phyloP scores from a whole-genome alignment of 2,113 vertebrate species.

The Propithecus coquereli region DNA sequence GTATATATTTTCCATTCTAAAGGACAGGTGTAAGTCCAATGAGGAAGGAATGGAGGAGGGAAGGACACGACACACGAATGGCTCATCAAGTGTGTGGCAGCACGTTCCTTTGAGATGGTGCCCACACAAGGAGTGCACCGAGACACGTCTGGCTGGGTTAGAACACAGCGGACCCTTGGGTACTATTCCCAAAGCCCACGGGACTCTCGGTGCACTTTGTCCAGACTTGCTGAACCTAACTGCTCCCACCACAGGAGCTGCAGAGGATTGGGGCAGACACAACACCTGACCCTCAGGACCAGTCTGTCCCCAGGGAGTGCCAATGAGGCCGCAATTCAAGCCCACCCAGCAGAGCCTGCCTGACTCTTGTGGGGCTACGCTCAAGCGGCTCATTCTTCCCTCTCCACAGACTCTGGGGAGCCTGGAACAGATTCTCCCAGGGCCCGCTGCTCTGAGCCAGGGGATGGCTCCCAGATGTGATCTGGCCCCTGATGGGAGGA shows the following conservation, averaged over 20 bases:
- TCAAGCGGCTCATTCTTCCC: background rate
- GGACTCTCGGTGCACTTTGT: fast-evolving
- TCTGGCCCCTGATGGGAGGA: background rate
- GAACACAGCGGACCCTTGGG: too few species aligned
- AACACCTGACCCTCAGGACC: background rate
- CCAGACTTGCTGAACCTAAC: background rate
- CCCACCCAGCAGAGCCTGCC: background rate
- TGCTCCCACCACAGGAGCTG: background rate
- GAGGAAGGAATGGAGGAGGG: background rate
- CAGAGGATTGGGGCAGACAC: background rate
- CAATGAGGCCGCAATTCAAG: background rate
- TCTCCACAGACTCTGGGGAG: background rate
- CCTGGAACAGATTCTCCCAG: background rate
- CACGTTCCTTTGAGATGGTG: fast-evolving
- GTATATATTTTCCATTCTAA: background rate
- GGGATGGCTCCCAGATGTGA: background rate
- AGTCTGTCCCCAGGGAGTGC: background rate
- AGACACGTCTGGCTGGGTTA: fast-evolving
- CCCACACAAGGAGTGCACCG: background rate
- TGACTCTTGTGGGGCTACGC: background rate
- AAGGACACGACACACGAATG: background rate
- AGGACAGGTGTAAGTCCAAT: background rate
- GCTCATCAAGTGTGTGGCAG: background rate
- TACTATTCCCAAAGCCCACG: background rate
- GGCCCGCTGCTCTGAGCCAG: background rate